Evolutionary conservation across 64 coral and sea anemone genomes (phyloP).

Genomic region (Pocillopora damicornis): DNA sequence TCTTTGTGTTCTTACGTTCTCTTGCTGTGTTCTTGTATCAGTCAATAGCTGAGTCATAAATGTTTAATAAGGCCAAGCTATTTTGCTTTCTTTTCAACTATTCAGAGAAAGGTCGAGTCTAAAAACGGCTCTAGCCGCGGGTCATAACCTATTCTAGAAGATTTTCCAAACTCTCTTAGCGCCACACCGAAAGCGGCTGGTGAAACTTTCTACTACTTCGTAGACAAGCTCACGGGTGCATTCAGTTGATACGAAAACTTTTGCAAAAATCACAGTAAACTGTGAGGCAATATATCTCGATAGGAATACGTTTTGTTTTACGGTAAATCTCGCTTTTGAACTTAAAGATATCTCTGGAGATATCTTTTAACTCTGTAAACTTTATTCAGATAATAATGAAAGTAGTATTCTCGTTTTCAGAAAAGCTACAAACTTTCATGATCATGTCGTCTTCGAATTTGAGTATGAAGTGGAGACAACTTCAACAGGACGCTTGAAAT

Average conservation of each 20-base stretch:
- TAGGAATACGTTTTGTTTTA: not conserved
- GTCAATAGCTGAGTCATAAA: slow-evolving; percentile 16
- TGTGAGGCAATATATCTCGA: not conserved
- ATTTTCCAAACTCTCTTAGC: not conserved
- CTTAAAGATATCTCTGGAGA: not conserved
- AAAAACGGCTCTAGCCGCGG: slow-evolving; percentile 27
- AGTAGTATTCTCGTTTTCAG: not conserved
- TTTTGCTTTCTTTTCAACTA: slow-evolving; percentile 41
- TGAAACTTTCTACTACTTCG: too few species aligned
- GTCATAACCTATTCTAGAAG: not conserved
- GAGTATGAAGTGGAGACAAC: not conserved
- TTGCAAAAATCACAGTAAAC: not conserved
- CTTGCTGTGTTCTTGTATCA: not conserved
- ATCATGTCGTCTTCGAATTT: not conserved
- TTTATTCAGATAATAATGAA: not conserved
- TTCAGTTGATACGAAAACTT: too few species aligned
- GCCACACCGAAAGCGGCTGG: not conserved
- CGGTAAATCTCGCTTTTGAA: not conserved
- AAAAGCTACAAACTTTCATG: not conserved
- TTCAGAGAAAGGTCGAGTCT: not conserved
- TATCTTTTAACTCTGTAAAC: not conserved
- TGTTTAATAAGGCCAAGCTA: slow-evolving; percentile 22
- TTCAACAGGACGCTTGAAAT: slow-evolving; percentile 10
- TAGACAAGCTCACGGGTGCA: too few species aligned
- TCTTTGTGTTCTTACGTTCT: not conserved